Base-by-base conservation (phyloP, 1,140 invertebrate genomes). In the Holotrichia oblita region DNA sequence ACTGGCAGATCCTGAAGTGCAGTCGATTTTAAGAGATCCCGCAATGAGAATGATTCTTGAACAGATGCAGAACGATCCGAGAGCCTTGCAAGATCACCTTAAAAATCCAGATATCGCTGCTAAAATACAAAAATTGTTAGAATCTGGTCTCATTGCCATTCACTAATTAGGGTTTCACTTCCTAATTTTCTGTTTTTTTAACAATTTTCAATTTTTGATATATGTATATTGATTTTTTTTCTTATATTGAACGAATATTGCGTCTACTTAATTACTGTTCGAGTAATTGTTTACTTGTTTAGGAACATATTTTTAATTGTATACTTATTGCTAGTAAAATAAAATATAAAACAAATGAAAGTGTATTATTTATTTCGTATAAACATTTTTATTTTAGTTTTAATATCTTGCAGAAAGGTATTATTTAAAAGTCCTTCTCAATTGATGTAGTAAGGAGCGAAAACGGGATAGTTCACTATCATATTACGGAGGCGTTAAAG, bases 41-140 rank as follows among this genome's bases (percentile, higher is more conserved):
- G 97, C 97, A 7, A 99, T 99, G 98, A 91, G 97, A 84, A 90
- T 99, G 83, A 99, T 99, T 83, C 91, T 99, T 14, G 97, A 99
- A 88, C 98, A 99, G 89, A 99, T 99, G 98, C 96, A 98, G 86
- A 95, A 91, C 84, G 96, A 98, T 88, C 96, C 96, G 12, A 93
- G 93, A 85, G 96, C 96, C 64, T 88, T 96, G n/a, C 92, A 93
- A 88, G 96, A 98, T 77, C 98, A 99, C 89, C 89, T 99, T 83
- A 95, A 97, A 87, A 99, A 99, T 90, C 98, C 98, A 22, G 96
- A 97, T 64, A 95, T 99, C 84, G 96, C 97, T 24, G 93, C 93
- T 34, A 99, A 99, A 89, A 96, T 99, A 84, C 96, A 99, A 87
- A 99, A 99, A 87, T 90, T 99, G 9, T 89, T 99, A 73, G 97